These are phyloP conservation scores for Alosa alosa DNA, from an alignment of 2,113 vertebrate genomes.

Conservation along the genomic window DNA sequence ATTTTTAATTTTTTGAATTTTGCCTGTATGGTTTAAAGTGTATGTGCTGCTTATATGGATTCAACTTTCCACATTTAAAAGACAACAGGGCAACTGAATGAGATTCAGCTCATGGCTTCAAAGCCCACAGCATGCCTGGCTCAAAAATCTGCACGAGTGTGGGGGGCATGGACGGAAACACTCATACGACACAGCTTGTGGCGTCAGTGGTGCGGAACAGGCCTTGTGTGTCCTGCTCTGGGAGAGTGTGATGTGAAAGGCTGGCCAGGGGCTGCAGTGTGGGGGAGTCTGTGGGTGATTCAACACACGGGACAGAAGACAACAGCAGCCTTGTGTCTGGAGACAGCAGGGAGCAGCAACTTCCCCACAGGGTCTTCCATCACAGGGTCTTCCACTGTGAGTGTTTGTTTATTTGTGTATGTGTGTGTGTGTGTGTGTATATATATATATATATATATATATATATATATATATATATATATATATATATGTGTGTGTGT, in stretches of 20 bases:
- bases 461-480: background rate
- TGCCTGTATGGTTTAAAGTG: too few species aligned
- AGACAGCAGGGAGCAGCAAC: background rate
- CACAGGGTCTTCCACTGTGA: too few species aligned
- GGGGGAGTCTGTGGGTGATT: background rate
- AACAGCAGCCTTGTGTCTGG: background rate
- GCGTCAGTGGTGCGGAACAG: too few species aligned
- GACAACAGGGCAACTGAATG: background rate
- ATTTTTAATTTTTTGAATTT: too few species aligned
- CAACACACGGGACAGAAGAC: background rate
- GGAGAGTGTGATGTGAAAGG: background rate
- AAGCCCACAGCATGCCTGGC: background rate
- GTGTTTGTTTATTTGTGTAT: too few species aligned
- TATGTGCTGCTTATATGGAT: too few species aligned
- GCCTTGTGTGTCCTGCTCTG: background rate
- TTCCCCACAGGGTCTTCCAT: background rate
- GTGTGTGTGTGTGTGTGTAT: background rate
- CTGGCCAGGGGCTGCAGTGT: background rate
- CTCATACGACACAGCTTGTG: background rate
- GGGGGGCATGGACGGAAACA: background rate
- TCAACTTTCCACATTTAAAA: background rate
- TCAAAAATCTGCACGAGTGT: background rate
- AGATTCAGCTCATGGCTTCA: background rate
- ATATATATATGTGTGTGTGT: background rate
- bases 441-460: background rate